A percentile compares a stretch with the other conserved stretches of the same genome.
Conservation (phyloP, 1,140 invertebrate genomes). For the Hyposmocoma kahamanoa region DNA sequence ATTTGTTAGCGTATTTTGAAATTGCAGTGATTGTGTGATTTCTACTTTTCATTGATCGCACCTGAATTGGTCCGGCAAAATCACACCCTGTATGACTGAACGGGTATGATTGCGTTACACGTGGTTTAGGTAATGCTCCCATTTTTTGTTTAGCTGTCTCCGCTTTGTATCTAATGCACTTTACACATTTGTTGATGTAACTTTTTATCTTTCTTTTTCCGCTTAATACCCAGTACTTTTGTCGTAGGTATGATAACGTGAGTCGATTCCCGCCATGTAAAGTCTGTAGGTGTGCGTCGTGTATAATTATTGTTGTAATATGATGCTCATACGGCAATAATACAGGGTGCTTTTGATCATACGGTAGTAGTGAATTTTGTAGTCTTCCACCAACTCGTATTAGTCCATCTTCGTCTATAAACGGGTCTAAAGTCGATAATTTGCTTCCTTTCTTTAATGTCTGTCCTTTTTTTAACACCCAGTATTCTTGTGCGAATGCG, state of each 20-base stretch:
- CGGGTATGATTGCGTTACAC: not conserved
- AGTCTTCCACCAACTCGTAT: not conserved
- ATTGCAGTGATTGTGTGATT: not conserved
- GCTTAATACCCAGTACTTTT: not conserved
- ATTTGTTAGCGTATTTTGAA: constrained; percentile 1
- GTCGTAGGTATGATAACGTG: not conserved
- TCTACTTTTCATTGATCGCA: no score
- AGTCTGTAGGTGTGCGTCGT: not conserved
- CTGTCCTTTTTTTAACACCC: constrained; percentile 5
- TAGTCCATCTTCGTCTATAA: not conserved
- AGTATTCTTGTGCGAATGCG: not conserved
- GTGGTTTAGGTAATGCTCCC: not conserved
- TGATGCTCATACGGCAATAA: not conserved
- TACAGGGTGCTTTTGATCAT: not conserved
- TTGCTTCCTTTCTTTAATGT: not conserved
- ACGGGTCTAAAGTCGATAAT: not conserved
- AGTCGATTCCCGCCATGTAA: not conserved
- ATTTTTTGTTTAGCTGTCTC: not conserved
- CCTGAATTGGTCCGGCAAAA: constrained; percentile 16
- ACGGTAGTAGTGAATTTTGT: not conserved
- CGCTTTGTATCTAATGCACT: not conserved
- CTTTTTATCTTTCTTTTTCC: not conserved
- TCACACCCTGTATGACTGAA: not conserved
- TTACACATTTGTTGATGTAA: not conserved
- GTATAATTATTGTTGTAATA: not conserved